These are phyloP conservation scores for Synanceia verrucosa DNA, from an alignment of 2,797 vertebrate species.

Conservation along the genomic window DNA sequence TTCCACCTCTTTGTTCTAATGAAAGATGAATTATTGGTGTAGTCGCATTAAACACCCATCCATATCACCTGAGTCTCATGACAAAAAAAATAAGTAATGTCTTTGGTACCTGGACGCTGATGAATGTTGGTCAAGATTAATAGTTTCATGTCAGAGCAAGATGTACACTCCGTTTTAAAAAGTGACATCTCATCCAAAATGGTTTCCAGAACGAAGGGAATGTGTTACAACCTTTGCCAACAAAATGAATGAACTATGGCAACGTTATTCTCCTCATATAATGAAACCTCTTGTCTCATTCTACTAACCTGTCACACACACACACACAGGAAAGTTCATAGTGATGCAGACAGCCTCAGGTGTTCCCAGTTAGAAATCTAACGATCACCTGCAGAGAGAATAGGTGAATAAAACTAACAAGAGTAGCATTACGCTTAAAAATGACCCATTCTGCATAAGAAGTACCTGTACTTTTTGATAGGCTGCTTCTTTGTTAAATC, in stretches of 20 bases:
- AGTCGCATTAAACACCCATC: constrained; percentile 62
- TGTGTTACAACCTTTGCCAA: constrained; percentile 25
- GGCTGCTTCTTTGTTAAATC: too few relatives aligned
- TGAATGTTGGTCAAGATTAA: constrained; percentile 40
- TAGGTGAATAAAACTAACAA: not conserved
- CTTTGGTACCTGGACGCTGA: constrained; percentile 36
- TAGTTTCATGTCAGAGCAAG: constrained; percentile 40
- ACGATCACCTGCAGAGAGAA: not conserved
- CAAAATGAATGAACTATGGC: constrained; percentile 12
- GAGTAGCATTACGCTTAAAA: not conserved
- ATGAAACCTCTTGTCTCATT: constrained; percentile 24
- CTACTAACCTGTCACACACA: constrained; percentile 26
- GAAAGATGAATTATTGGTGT: constrained; percentile 72
- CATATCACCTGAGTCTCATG: constrained; percentile 40
- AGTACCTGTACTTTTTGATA: not conserved
- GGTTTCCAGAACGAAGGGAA: constrained; percentile 1
- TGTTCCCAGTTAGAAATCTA: not conserved
- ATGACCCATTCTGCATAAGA: not conserved
- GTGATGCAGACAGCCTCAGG: not conserved
- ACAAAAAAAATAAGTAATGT: constrained; percentile 33
- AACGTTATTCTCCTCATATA: not conserved
- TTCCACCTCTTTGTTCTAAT: constrained; percentile 70
- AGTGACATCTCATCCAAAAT: constrained; percentile 31
- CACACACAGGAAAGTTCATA: not conserved
- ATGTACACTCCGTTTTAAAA: constrained; percentile 38